These are phyloP conservation scores for Rhinatrema bivittatum DNA, from an alignment of 2,797 vertebrate genomes.

Conservation along the genomic window DNA sequence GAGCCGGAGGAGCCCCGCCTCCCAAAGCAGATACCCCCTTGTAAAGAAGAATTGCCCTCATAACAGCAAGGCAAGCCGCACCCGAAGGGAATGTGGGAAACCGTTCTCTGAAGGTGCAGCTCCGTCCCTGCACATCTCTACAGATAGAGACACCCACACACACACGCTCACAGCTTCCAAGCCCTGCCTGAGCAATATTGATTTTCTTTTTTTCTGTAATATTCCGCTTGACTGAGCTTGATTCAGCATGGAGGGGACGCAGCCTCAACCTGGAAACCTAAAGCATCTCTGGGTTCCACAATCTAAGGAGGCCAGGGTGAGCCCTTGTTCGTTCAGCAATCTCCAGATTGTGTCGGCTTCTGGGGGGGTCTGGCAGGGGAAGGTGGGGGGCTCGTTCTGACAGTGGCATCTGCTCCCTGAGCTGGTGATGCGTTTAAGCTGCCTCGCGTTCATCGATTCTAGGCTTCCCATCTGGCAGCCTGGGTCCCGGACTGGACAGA, in stretches of 20 bases:
- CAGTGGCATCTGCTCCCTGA: neutral
- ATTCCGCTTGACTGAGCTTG: slow-evolving; percentile 47
- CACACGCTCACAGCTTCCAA: slow-evolving; percentile 3
- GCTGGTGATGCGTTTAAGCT: neutral
- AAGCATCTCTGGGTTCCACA: slow-evolving; percentile 45
- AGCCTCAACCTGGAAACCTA: slow-evolving; percentile 39
- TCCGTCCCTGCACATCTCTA: neutral
- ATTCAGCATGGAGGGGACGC: slow-evolving; percentile 47
- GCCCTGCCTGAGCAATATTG: slow-evolving; percentile 27
- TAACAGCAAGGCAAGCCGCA: no score
- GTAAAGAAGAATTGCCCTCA: no score
- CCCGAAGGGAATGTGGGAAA: no score
- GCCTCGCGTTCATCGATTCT: no score
- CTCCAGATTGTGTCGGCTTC: slow-evolving; percentile 27
- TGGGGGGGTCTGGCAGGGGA: neutral
- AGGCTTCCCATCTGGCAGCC: no score
- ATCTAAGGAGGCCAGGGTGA: slow-evolving; percentile 40
- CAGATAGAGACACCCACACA: neutral
- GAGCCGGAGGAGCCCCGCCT: no score
- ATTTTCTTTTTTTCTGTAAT: slow-evolving; percentile 34
- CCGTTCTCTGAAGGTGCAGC: no score
- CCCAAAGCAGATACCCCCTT: no score
- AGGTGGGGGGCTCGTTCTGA: neutral
- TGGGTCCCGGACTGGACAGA: no score
- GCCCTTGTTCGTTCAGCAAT: slow-evolving; percentile 40